Conservation (phyloP, 2,888 invertebrate species). For the Phlogophora meticulosa region DNA sequence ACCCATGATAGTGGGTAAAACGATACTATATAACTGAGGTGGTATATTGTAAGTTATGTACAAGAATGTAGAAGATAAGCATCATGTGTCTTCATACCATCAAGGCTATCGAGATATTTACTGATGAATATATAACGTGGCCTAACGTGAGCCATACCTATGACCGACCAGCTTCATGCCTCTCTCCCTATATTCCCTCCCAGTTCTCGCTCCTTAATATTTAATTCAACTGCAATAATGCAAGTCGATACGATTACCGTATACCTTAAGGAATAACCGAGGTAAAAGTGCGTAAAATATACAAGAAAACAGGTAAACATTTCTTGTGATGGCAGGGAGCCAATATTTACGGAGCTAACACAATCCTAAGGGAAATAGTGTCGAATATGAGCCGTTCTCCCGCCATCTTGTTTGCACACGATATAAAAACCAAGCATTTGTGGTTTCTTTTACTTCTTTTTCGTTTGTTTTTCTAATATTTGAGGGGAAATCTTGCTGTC, state of each 20-base stretch:
- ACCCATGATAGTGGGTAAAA: too few species aligned
- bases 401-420: slow-evolving; percentile 56
- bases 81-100: too few species aligned
- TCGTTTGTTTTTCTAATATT: slow-evolving; percentile 55
- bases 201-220: slow-evolving; percentile 43
- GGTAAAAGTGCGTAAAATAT: slow-evolving; percentile 65
- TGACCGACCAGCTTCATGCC: slow-evolving; percentile 20
- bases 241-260: slow-evolving; percentile 52
- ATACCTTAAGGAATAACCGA: slow-evolving; percentile 55
- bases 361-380: slow-evolving; percentile 79
- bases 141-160: slow-evolving; percentile 27
- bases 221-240: slow-evolving; percentile 63
- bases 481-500: slow-evolving; percentile 6
- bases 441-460: slow-evolving; percentile 37
- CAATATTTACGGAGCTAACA: slow-evolving; percentile 74
- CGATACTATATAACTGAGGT: too few species aligned
- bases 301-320: slow-evolving; percentile 67
- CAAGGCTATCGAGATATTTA: too few species aligned
- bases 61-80: too few species aligned
- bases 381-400: slow-evolving; percentile 69
- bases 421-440: slow-evolving; percentile 56
- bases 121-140: slow-evolving; percentile 34
- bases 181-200: slow-evolving; percentile 10
- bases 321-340: slow-evolving; percentile 60
- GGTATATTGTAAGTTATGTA: too few species aligned